These are phyloP conservation scores for Lutraria lutraria DNA, from an alignment of 2,888 invertebrate genomes.

Conservation along the genomic window DNA sequence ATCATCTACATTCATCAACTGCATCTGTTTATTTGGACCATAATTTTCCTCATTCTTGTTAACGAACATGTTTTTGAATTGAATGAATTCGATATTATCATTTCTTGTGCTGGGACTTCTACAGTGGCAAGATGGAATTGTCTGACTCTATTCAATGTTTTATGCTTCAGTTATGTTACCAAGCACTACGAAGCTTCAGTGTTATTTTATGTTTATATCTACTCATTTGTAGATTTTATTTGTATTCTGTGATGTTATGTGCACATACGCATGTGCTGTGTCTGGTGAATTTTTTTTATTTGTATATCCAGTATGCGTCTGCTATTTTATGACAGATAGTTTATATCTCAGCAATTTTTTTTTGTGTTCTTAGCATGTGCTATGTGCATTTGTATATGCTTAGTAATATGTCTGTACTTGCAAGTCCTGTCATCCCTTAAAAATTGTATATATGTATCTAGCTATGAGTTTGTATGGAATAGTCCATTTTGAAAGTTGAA, in stretches of 20 bases:
- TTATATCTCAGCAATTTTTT: constrained; percentile 18
- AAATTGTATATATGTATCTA: neutral
- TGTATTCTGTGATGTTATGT: neutral
- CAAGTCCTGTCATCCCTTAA: constrained; percentile 17
- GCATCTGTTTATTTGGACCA: constrained; percentile 40
- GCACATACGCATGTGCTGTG: neutral
- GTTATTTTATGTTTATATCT: neutral
- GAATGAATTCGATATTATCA: neutral
- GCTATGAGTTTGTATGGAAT: neutral
- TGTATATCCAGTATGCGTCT: neutral
- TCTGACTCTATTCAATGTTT: constrained; percentile 21
- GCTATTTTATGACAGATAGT: neutral
- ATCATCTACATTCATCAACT: constrained; percentile 37
- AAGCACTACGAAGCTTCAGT: constrained; percentile 7
- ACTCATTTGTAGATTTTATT: neutral
- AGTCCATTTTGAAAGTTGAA: constrained; percentile 13
- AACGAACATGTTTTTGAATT: constrained; percentile 23
- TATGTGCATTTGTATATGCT: constrained; percentile 18
- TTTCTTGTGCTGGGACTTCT: neutral
- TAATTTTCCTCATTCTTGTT: constrained; percentile 35
- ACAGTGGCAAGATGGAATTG: constrained; percentile 35
- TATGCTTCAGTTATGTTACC: constrained; percentile 29
- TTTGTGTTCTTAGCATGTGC: constrained; percentile 2
- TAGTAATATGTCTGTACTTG: neutral
- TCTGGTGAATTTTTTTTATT: neutral